These are phyloP conservation scores for Daboia siamensis DNA, from an alignment of 2,113 vertebrate species.

Conservation along the genomic window DNA sequence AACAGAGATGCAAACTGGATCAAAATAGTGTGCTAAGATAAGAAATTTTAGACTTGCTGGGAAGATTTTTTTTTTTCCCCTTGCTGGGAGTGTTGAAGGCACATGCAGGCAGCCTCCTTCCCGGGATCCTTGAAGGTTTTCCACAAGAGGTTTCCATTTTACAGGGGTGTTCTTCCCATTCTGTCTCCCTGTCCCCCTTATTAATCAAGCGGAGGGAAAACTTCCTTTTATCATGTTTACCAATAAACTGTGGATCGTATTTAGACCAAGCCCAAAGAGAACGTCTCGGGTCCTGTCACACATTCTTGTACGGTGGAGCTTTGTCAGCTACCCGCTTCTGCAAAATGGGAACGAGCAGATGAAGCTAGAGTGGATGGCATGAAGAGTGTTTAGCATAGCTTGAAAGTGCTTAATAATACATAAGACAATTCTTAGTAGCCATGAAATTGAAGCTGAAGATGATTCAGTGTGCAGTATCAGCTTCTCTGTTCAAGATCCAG, in stretches of 20 bases:
- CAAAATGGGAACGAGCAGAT: not conserved
- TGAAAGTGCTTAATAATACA: slow-evolving; percentile 2
- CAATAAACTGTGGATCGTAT: not conserved
- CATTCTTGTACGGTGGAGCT: not conserved
- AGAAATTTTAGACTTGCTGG: not conserved
- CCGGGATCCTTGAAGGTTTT: no score
- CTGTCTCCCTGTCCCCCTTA: not conserved
- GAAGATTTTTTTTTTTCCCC: not conserved
- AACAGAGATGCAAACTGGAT: not conserved
- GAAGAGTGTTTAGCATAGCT: not conserved
- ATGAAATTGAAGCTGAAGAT: not conserved
- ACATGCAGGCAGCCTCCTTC: not conserved
- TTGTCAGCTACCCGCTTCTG: not conserved
- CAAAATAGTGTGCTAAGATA: not conserved
- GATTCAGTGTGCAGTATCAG: not conserved
- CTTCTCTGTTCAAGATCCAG: not conserved
- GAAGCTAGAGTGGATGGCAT: not conserved
- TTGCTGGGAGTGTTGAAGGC: not conserved
- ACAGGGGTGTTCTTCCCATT: not conserved
- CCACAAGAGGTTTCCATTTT: not conserved
- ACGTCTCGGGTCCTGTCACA: not conserved
- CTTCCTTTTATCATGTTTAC: no score
- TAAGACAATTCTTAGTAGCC: not conserved
- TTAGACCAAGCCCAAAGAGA: not conserved
- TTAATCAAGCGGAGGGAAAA: not conserved